A percentile compares a stretch with the other conserved stretches of the same genome.
Evolutionary conservation across 2,113 vertebrate genomes (phyloP).

Genomic region (Verasper variegatus): DNA sequence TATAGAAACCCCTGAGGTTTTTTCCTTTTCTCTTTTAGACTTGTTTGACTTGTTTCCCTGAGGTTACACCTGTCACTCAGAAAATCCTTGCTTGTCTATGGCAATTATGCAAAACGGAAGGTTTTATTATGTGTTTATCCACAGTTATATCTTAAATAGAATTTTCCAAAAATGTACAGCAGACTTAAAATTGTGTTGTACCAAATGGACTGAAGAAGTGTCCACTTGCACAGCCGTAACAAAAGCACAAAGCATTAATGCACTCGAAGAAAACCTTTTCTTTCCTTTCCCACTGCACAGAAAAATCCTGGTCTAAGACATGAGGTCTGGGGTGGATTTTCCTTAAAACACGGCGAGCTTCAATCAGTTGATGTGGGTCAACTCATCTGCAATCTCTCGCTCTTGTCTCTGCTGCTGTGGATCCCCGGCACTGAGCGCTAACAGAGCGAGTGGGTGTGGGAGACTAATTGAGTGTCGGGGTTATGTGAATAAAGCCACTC

Average conservation of each 20-base stretch:
- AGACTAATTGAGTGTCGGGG: slow-evolving; percentile 86
- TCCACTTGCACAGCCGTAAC: background rate
- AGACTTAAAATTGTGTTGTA: background rate
- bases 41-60: too few relatives aligned
- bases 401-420: slow-evolving; percentile 70
- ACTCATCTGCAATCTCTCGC: slow-evolving; percentile 85
- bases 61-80: too few relatives aligned
- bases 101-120: too few relatives aligned
- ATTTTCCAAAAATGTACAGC: too few relatives aligned
- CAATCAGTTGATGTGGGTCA: slow-evolving; percentile 61
- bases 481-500: slow-evolving; percentile 84
- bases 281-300: background rate
- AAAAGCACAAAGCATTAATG: slow-evolving; percentile 8
- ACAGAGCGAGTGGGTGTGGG: slow-evolving; percentile 83
- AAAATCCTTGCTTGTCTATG: too few relatives aligned
- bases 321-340: slow-evolving; percentile 74
- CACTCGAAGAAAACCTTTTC: background rate
- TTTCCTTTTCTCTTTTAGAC: too few relatives aligned
- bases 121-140: too few relatives aligned
- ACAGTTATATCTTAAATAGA: too few relatives aligned
- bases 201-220: background rate
- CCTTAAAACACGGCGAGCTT: slow-evolving; percentile 26
- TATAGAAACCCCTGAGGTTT: too few relatives aligned
- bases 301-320: background rate
- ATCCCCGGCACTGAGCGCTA: slow-evolving; percentile 82